Evolutionary conservation across 2,797 vertebrate species (phyloP).

Genomic region (Argyrosomus regius): DNA sequence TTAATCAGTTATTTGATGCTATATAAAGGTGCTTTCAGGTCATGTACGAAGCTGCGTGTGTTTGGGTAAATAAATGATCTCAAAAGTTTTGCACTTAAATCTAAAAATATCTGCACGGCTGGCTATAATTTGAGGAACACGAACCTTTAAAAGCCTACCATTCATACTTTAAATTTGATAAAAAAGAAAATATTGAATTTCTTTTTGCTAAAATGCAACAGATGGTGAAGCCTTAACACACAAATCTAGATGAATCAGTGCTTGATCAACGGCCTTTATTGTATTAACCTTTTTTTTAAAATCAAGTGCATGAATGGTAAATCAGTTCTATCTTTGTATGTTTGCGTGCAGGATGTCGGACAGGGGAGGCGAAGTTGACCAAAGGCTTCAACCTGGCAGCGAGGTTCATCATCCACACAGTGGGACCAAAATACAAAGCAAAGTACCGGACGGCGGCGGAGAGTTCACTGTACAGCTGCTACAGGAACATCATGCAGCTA

Average conservation of each 20-base stretch:
- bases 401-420: conserved; percentile 96
- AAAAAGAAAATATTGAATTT: neutral
- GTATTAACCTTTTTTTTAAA: neutral
- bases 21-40: too few relatives aligned
- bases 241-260: neutral
- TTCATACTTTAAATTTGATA: too few relatives aligned
- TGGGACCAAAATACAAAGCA: conserved; percentile 96
- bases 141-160: neutral
- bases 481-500: conserved; percentile 94
- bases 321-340: neutral
- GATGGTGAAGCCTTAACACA: neutral
- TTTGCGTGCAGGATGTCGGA: conserved; percentile 91
- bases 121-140: neutral
- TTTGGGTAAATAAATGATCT: neutral
- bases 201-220: neutral
- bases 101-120: too few relatives aligned
- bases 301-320: neutral
- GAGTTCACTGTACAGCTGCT: conserved; percentile 97
- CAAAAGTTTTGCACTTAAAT: neutral
- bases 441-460: conserved; percentile 96
- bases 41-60: too few relatives aligned
- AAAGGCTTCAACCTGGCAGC: conserved; percentile 96
- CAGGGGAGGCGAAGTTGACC: conserved; percentile 95
- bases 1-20: too few relatives aligned
- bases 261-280: neutral